phyloP scores from a whole-genome alignment of 1,140 invertebrate genomes.

The Olivierus martensii region DNA sequence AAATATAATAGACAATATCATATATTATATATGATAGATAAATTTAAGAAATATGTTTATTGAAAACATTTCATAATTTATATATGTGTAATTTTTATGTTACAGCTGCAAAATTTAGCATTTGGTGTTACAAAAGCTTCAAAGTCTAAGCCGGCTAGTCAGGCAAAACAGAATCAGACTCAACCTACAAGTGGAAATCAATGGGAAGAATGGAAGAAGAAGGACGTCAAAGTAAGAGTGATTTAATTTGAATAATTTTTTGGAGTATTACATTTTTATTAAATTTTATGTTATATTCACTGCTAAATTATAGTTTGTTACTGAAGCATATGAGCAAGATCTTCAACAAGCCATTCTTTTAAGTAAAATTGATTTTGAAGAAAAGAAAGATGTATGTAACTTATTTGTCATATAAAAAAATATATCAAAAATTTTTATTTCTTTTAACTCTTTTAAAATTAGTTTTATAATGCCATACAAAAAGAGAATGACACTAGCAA shows the following conservation, averaged over 20 bases:
- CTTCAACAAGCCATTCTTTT: slow-evolving; percentile 48
- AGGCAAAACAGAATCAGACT: not conserved
- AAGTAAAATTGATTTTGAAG: slow-evolving; percentile 52
- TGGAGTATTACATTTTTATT: not conserved
- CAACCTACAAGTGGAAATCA: slow-evolving; percentile 21
- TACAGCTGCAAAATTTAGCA: slow-evolving; percentile 11
- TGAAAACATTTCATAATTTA: too few relatives aligned
- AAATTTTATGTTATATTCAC: slow-evolving; percentile 1
- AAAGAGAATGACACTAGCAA: slow-evolving; percentile 15
- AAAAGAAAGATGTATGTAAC: slow-evolving; percentile 39
- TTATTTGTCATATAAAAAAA: not conserved
- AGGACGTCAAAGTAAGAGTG: slow-evolving; percentile 35
- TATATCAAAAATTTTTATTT: not conserved
- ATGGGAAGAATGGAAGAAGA: slow-evolving; percentile 45
- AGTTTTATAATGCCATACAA: slow-evolving; percentile 24
- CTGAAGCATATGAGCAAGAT: slow-evolving; percentile 47
- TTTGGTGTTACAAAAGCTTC: slow-evolving; percentile 3
- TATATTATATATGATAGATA: too few relatives aligned
- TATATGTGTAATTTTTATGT: too few relatives aligned
- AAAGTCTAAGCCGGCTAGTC: too few relatives aligned
- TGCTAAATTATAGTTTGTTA: slow-evolving; percentile 38
- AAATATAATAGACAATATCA: too few relatives aligned
- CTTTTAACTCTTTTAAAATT: not conserved
- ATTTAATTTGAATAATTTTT: not conserved
- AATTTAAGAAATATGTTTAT: too few relatives aligned